Evolutionary conservation across 2,888 invertebrate genomes (phyloP).

Genomic region (Thecocarcelia acutangulata): DNA sequence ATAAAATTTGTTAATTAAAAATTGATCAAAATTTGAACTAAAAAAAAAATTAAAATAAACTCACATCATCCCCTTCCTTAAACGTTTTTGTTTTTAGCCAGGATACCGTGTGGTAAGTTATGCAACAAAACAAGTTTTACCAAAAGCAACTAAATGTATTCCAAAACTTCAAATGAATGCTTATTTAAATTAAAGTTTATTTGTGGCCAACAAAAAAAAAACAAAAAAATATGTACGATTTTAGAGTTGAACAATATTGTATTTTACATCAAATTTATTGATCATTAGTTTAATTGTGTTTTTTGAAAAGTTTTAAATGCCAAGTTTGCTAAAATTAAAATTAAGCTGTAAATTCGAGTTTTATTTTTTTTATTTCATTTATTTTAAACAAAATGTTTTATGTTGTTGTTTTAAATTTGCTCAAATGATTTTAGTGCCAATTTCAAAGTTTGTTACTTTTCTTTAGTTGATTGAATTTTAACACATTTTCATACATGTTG

Average conservation of each 20-base stretch:
- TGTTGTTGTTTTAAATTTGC: conserved; percentile 32
- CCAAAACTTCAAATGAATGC: conserved; percentile 60
- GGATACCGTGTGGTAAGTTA: conserved; percentile 68
- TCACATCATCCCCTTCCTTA: conserved; percentile 35
- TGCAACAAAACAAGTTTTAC: conserved; percentile 35
- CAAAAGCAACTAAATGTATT: conserved; percentile 39
- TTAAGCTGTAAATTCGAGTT: conserved; percentile 29
- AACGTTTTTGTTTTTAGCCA: conserved; percentile 62
- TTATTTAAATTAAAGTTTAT: conserved; percentile 57
- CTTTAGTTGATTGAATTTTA: conserved; percentile 27
- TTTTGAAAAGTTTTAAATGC: conserved; percentile 18
- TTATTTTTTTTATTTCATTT: conserved; percentile 5
- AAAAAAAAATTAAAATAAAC: conserved; percentile 29
- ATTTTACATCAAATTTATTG: conserved; percentile 23
- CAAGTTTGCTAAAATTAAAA: conserved; percentile 16
- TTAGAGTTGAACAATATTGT: conserved; percentile 26
- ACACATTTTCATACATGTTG: conserved; percentile 8
- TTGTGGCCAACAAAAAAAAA: conserved; percentile 33
- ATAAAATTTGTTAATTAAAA: neutral
- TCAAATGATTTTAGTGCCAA: conserved; percentile 43
- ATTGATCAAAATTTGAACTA: conserved; percentile 1
- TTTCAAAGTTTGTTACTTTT: conserved; percentile 7
- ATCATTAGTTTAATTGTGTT: conserved; percentile 49
- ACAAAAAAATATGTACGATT: conserved; percentile 16
- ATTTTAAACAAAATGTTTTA: conserved; percentile 8